Conservation (phyloP, 2,797 vertebrate species). For the Myotis vivesi region DNA sequence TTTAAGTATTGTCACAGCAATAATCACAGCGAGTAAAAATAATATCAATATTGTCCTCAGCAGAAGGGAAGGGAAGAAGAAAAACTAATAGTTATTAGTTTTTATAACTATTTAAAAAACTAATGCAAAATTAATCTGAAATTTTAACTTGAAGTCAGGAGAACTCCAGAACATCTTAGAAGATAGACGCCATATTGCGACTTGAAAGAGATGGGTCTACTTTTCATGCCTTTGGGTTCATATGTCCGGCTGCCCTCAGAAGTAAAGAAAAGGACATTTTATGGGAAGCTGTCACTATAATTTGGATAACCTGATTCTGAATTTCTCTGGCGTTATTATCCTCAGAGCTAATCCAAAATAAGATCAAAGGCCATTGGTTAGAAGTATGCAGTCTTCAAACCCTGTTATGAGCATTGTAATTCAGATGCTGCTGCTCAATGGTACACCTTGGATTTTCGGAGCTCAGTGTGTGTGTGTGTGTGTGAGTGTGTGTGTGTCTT, state of each 20-base stretch:
- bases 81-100: no score
- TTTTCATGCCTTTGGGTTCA: background rate
- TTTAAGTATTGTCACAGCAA: slow-evolving; percentile 32
- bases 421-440: accelerated
- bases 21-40: slow-evolving; percentile 62
- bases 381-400: background rate
- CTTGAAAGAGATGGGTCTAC: background rate
- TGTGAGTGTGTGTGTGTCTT: background rate
- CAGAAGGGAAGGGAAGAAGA: background rate
- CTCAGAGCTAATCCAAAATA: background rate
- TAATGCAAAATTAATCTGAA: background rate
- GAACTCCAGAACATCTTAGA: background rate
- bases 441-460: background rate
- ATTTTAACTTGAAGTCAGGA: slow-evolving; percentile 38
- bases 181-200: background rate
- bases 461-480: background rate
- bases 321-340: background rate
- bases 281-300: background rate
- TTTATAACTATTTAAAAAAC: background rate
- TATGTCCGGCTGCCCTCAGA: background rate
- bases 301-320: background rate
- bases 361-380: background rate
- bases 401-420: background rate
- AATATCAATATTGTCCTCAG: slow-evolving; percentile 52
- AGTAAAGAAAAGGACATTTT: background rate